phyloP scores from a whole-genome alignment of 35 echinoderm and acorn worm genomes.

The Apostichopus japonicus region DNA sequence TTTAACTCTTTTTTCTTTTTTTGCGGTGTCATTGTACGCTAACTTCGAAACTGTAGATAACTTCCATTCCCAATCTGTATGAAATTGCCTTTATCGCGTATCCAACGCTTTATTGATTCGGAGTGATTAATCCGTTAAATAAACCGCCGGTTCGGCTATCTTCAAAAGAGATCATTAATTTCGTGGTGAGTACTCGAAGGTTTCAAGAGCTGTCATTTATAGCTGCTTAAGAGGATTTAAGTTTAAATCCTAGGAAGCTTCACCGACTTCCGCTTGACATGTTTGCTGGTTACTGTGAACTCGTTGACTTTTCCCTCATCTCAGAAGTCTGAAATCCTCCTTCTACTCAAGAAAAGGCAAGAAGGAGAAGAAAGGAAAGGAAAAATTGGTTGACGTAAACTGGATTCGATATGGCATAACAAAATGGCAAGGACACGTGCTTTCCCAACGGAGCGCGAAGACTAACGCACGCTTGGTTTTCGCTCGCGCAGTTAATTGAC shows the following conservation, averaged over 20 bases:
- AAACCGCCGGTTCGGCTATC: conserved; percentile 42
- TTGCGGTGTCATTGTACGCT: neutral
- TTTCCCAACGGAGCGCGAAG: conserved; percentile 20
- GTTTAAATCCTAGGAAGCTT: too few relatives aligned
- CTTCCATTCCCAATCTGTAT: conserved; percentile 8
- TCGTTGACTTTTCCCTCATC: conserved; percentile 31
- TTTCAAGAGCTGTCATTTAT: conserved; percentile 47
- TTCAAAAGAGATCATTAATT: conserved; percentile 50
- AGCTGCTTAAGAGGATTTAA: conserved; percentile 20
- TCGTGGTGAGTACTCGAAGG: conserved; percentile 23
- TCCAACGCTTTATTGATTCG: conserved; percentile 13
- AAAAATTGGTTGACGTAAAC: neutral
- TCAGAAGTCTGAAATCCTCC: neutral
- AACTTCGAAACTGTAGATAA: neutral
- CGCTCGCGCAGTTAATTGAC: conserved; percentile 5
- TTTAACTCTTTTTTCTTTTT: too few relatives aligned
- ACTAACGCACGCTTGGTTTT: conserved; percentile 22
- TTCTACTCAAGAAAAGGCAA: neutral
- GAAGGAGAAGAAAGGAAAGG: neutral
- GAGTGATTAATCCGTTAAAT: conserved; percentile 53
- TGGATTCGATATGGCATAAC: neutral
- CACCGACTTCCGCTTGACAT: conserved; percentile 33
- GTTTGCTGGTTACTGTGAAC: conserved; percentile 12
- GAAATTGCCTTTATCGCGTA: conserved; percentile 13
- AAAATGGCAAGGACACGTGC: conserved; percentile 25